Percentiles rank a stretch among this genome's conserved stretches.
Conservation (phyloP, 2,113 vertebrate species). For the Pelecanus crispus region DNA sequence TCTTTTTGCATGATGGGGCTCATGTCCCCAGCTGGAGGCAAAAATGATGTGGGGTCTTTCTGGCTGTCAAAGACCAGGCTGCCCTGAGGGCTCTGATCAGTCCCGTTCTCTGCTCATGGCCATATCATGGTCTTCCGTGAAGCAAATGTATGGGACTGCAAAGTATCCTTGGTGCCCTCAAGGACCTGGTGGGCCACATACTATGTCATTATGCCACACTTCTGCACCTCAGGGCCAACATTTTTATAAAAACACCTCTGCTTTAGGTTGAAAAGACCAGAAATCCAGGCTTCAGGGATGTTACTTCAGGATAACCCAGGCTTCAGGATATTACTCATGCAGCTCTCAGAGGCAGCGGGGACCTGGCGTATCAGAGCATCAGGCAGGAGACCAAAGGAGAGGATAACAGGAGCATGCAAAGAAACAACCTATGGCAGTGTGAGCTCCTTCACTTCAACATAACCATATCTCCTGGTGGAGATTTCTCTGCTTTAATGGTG, state of each 20-base stretch:
- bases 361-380: neutral
- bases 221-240: neutral
- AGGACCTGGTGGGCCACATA: neutral
- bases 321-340: neutral
- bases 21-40: neutral
- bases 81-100: neutral
- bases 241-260: neutral
- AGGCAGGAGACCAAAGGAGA: neutral
- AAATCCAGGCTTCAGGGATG: neutral
- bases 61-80: neutral
- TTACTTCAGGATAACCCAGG: no score
- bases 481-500: neutral
- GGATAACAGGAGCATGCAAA: neutral
- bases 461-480: neutral
- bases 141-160: neutral
- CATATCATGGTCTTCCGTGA: neutral
- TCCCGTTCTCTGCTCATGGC: neutral
- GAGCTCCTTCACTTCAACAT: neutral
- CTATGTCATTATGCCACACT: neutral
- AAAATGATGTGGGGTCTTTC: neutral
- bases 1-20: no score
- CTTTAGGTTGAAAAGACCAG: neutral
- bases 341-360: neutral
- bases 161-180: neutral
- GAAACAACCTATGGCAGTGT: neutral